phyloP scores from a whole-genome alignment of 2,888 invertebrate species.

The Herminia tarsipennalis region DNA sequence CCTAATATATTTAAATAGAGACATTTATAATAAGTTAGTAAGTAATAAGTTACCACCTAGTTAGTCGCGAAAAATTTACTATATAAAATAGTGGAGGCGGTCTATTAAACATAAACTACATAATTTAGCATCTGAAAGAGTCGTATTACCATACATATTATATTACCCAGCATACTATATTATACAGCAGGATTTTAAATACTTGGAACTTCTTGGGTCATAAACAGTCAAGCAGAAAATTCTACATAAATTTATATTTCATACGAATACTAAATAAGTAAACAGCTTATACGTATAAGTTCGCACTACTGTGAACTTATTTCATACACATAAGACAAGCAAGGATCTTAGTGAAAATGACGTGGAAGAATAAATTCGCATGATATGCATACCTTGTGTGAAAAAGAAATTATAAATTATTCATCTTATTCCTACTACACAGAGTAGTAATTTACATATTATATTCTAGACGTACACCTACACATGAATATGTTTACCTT shows the following conservation, averaged over 20 bases:
- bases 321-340: not conserved
- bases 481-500: not conserved
- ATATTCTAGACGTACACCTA: not conserved
- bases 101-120: too few species aligned
- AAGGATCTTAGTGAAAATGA: constrained; percentile 1
- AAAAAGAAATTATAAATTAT: constrained; percentile 10
- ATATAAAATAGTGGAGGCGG: too few species aligned
- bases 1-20: too few species aligned
- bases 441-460: too few species aligned
- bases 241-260: constrained; percentile 1
- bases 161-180: too few species aligned
- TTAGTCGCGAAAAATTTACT: too few species aligned
- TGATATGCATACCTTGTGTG: constrained; percentile 1
- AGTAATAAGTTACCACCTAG: too few species aligned
- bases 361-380: not conserved
- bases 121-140: too few species aligned
- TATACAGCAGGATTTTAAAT: not conserved
- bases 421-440: constrained; percentile 7
- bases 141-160: too few species aligned
- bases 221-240: not conserved
- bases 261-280: constrained; percentile 5
- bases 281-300: not conserved
- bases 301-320: not conserved
- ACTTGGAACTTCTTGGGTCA: not conserved
- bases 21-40: too few species aligned